Evolutionary conservation across 2,113 vertebrate species (phyloP), one percentile per base, ranked within the genome.

Genomic region (Saccopteryx bilineata): DNA sequence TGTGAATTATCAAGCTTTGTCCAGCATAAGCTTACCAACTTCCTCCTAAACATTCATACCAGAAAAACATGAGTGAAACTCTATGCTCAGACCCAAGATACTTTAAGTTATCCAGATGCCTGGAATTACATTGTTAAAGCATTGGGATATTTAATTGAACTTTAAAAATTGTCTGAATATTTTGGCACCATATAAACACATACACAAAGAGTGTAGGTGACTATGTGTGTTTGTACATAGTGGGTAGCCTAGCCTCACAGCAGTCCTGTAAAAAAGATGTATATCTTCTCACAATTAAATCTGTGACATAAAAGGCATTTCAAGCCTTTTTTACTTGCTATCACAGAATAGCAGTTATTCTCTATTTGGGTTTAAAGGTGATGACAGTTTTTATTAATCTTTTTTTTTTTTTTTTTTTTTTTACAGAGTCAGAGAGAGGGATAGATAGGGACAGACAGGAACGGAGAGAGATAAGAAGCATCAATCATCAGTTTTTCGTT

Each of bases 371-470:
- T 90, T 87, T 63, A 31, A 91, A 95, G 60, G 76, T 66, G 48
- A 63, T 96, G 87, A 63, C 48, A 82, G 12, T 21, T 96, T 95
- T 95, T 85, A 72, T 85, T 95, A 69, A 87, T 72, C 39, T 39
- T 39, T 39, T 39, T 39, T 39, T 39, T 39, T 39, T 39, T 39
- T 39, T 39, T 39, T 39, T 39, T 39, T 39, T 39, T 39, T 39
- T 39, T 39, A 39, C 39, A 39, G 39, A 39, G 39, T 39, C 39
- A 39, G 39, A 39, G 39, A 39, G 39, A 39, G 39, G 39, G 39
- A 39, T 39, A 39, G 3, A 39, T 39, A 39, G 39, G 39, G 39
- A 39, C 39, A 39, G 39, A 39, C 39, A 39, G 39, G 39, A 39
- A 39, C 39, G 3, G 39, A 39, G 39, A 39, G 39, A 39, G 39